Evolutionary conservation across 2,888 invertebrate genomes (phyloP).

Genomic region (Bimastos eiseni): DNA sequence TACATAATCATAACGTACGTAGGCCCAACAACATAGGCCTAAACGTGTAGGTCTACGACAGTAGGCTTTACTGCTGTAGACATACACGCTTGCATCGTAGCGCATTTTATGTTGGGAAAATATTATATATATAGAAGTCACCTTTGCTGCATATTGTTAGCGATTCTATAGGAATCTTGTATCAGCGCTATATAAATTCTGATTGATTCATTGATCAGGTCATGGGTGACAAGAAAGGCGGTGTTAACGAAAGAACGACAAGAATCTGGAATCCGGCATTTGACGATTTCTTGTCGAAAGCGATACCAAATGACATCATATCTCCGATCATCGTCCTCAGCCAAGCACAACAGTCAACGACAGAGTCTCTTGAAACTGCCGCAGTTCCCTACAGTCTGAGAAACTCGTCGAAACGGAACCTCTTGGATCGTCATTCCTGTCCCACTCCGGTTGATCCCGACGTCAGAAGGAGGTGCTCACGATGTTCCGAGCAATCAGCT

Average conservation of each 20-base stretch:
- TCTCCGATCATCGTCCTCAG: neutral
- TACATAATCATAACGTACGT: too few species aligned
- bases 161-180: too few species aligned
- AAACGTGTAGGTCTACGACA: too few species aligned
- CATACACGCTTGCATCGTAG: too few species aligned
- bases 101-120: too few species aligned
- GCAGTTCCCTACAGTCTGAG: neutral
- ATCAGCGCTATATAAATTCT: too few species aligned
- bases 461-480: neutral
- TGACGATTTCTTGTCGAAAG: neutral
- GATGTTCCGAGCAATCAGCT: neutral
- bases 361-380: neutral
- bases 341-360: neutral
- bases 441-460: neutral
- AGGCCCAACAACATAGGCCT: too few species aligned
- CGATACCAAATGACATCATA: neutral
- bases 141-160: too few species aligned
- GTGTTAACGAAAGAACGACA: neutral
- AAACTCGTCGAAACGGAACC: neutral
- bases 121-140: too few species aligned
- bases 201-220: conserved; percentile 5
- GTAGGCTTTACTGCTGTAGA: too few species aligned
- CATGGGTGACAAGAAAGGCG: neutral
- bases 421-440: neutral
- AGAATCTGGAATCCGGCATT: conserved; percentile 15